Evolutionary conservation across 64 coral and sea anemone genomes (phyloP), one percentile per base, ranked within the genome.

Genomic region (Anthopleura sola): DNA sequence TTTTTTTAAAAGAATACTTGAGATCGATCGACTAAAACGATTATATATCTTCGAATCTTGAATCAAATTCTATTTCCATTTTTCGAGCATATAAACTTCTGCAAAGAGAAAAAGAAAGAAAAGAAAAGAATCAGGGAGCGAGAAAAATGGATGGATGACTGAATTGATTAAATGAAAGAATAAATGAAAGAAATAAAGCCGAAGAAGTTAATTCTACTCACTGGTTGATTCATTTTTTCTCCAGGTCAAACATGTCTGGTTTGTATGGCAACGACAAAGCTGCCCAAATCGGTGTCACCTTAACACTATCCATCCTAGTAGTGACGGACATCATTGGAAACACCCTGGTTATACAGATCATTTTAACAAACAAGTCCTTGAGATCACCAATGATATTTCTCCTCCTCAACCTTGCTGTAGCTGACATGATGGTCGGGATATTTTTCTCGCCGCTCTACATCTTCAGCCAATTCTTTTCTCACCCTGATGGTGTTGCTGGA

Each of bases 361-460:
- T 62, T 0, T 14, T 62, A n/a, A 62, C 58, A 4, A 62, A 62
- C 13, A 62, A 62, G 13, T 62, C 58, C 58, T 11, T 62, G 21
- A 62, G 13, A 62, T 62, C 58, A n/a, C 58, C 58, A 23, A 62
- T 62, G 58, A 82, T 39, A 17, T 82, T 54, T 26, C 50, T 82
- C 6, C 80, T 82, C 50, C 36, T 82, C 20, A 82, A 82, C 58
- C 23, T 62, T n/a, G 58, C 58, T 62, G 58, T 62, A 62, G 58
- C 58, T 4, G 58, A 62, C 58, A n/a, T 62, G 19, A 62, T 62
- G 58, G 58, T 62, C 19, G 31, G 29, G 50, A 5, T 82, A 5
- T 82, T 82, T 28, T 82, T 82, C 17, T 17, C 80, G 16, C 17
- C 47, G 11, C 37, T 17, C 3, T 82, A 48, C 47, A 50, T 82